These are phyloP conservation scores for Eretmocerus hayati DNA, from an alignment of 2,888 invertebrate genomes.

Conservation along the genomic window DNA sequence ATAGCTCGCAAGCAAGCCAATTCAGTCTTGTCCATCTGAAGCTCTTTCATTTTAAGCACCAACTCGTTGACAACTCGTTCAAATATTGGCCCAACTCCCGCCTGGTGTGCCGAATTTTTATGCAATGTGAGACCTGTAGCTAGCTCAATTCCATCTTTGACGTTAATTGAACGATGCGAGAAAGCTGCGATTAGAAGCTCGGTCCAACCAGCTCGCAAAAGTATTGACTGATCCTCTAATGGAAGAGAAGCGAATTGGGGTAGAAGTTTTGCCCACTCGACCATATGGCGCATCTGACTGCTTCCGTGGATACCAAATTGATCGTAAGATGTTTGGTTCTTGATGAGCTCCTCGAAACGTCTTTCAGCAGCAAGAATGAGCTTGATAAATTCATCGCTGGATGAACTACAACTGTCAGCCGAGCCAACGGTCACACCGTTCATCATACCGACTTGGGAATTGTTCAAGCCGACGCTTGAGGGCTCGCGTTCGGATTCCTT, in stretches of 20 bases:
- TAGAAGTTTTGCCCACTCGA: conserved; percentile 96
- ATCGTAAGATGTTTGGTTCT: conserved; percentile 52
- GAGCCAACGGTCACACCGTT: background rate
- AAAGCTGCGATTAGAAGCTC: conserved; percentile 91
- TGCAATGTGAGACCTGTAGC: conserved; percentile 76
- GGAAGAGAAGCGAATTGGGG: conserved; percentile 92
- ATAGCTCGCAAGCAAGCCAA: conserved; percentile 84
- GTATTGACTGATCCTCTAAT: conserved; percentile 82
- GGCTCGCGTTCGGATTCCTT: conserved; percentile 69
- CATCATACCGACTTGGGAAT: background rate
- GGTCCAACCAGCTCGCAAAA: conserved; percentile 92
- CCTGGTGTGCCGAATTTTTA: conserved; percentile 78
- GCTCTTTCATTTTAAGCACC: conserved; percentile 90
- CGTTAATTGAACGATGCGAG: conserved; percentile 87
- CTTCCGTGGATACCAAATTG: conserved; percentile 37
- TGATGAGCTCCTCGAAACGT: conserved; percentile 59
- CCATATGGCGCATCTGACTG: conserved; percentile 89
- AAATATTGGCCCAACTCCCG: conserved; percentile 87
- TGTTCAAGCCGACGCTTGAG: conserved; percentile 45
- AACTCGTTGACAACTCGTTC: conserved; percentile 89
- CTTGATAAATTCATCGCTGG: conserved; percentile 88
- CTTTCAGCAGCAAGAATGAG: conserved; percentile 88
- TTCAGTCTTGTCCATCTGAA: conserved; percentile 92
- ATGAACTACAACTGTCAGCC: conserved; percentile 52
- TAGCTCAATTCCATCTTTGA: conserved; percentile 63